Conservation (phyloP, 2,797 vertebrate genomes). For the Tadarida brasiliensis region DNA sequence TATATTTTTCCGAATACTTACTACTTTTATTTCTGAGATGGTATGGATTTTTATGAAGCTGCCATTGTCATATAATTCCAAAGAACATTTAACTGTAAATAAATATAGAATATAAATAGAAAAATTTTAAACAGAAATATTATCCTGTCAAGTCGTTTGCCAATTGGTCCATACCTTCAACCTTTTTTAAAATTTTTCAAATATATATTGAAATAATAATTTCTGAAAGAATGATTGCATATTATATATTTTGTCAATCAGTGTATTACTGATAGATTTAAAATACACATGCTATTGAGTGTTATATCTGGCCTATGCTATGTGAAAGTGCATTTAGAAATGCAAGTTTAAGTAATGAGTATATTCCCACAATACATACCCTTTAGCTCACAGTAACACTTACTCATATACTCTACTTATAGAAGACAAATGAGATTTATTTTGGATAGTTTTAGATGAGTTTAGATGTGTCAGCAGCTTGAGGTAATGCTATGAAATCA, state of each 20-base stretch:
- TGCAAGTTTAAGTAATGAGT: not conserved
- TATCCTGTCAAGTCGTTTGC: not conserved
- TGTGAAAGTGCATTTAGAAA: conserved; percentile 20
- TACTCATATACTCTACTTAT: not conserved
- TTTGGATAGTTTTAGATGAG: conserved; percentile 36
- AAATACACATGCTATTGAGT: not conserved
- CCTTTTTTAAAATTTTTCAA: not conserved
- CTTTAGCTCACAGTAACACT: not conserved
- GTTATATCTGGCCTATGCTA: not conserved
- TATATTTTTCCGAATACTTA: not conserved
- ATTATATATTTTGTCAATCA: not conserved
- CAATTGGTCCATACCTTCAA: not conserved
- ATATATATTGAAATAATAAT: not conserved
- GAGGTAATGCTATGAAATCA: conserved; percentile 58
- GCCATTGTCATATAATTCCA: conserved; percentile 83
- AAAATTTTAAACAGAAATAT: conserved; percentile 51
- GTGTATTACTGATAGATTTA: not conserved
- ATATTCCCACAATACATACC: not conserved
- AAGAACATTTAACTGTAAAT: conserved; percentile 84
- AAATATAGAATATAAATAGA: conserved; percentile 28
- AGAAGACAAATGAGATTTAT: conserved; percentile 44
- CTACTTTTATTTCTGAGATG: conserved; percentile 41
- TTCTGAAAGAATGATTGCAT: not conserved
- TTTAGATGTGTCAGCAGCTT: conserved; percentile 47
- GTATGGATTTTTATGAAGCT: conserved; percentile 77